Percentiles rank a stretch among this genome's conserved stretches.
These are phyloP conservation scores for Temnopleurus reevesii DNA, from an alignment of 53 echinoderm and acorn worm species.

Conservation along the genomic window DNA sequence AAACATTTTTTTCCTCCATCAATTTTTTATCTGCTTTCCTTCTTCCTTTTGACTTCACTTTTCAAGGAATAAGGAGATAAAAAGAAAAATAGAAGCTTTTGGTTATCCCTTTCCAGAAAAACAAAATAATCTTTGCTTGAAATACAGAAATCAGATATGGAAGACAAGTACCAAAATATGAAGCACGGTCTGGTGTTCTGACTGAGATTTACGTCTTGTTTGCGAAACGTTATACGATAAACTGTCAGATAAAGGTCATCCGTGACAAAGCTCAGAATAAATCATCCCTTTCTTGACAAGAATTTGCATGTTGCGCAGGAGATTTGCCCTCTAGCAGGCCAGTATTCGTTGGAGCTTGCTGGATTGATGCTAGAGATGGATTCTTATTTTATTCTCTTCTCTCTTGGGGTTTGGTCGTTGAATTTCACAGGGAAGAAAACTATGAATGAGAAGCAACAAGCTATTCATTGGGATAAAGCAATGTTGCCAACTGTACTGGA, in stretches of 20 bases:
- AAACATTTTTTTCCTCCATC: no score
- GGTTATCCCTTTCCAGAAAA: neutral
- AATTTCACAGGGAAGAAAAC: no score
- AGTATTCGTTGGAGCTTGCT: neutral
- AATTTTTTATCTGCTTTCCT: neutral
- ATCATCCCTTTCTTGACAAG: neutral
- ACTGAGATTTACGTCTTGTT: slow-evolving; percentile 1
- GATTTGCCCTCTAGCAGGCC: neutral
- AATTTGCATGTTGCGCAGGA: slow-evolving; percentile 12
- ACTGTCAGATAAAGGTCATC: neutral
- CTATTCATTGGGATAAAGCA: no score
- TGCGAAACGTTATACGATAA: neutral
- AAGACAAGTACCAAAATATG: neutral
- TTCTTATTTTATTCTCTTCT: no score
- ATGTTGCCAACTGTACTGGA: no score
- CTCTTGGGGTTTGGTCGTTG: neutral
- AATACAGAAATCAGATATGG: neutral
- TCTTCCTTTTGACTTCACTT: no score
- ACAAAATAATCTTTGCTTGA: neutral
- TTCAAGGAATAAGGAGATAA: neutral
- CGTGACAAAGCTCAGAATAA: neutral
- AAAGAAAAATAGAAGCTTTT: neutral
- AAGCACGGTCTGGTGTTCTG: neutral
- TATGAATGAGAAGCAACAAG: no score
- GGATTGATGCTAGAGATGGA: neutral